Evolutionary conservation across 92 coral and sea anemone genomes (phyloP).

Genomic region (Heliopora coerulea): DNA sequence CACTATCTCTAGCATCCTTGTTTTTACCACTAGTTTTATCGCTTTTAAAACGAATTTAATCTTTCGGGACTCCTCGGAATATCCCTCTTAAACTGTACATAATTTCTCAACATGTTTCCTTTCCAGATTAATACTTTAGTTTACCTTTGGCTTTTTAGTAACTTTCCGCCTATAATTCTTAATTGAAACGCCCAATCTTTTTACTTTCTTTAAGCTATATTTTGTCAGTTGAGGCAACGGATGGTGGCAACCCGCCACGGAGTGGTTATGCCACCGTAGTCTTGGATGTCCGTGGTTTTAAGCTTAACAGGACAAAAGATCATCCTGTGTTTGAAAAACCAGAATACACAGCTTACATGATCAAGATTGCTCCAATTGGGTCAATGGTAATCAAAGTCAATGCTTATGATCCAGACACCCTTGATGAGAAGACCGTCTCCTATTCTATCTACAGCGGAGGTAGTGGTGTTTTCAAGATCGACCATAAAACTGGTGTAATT

Average conservation of each 20-base stretch:
- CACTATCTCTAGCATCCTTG: too few relatives aligned
- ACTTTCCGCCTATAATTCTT: too few relatives aligned
- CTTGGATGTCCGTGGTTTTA: background rate
- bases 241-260: slow-evolving; percentile 14
- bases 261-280: slow-evolving; percentile 7
- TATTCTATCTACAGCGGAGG: background rate
- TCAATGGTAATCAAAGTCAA: background rate
- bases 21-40: too few relatives aligned
- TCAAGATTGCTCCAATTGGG: background rate
- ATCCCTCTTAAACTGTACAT: too few relatives aligned
- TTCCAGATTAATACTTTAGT: too few relatives aligned
- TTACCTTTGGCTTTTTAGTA: too few relatives aligned
- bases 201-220: slow-evolving; percentile 1
- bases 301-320: background rate
- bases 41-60: too few relatives aligned
- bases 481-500: background rate
- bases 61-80: too few relatives aligned
- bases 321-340: background rate
- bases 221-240: slow-evolving; percentile 3
- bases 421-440: background rate
- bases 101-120: too few relatives aligned
- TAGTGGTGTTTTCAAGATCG: background rate
- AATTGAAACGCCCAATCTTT: too few relatives aligned
- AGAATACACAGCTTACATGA: background rate
- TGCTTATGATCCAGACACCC: slow-evolving; percentile 14